A percentile compares a stretch with the other conserved stretches of the same genome.
Evolutionary conservation across 2,113 vertebrate species (phyloP).

Genomic region (Zeus faber): DNA sequence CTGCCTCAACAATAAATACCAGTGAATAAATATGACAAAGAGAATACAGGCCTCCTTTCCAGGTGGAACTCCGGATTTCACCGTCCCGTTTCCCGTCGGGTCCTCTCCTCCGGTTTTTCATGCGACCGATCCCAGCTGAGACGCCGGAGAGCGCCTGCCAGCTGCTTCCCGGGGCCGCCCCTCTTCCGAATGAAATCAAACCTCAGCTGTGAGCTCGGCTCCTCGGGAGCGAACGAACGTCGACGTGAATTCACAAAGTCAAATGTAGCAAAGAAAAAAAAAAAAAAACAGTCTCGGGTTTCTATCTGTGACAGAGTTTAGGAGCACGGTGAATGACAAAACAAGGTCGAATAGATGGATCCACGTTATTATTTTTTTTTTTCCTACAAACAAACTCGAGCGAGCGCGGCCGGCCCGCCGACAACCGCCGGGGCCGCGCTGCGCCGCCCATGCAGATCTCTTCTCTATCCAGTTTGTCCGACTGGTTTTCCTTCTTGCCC

Average conservation of each 20-base stretch:
- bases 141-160: conserved; percentile 13
- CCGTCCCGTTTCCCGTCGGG: conserved; percentile 11
- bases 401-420: too few relatives aligned
- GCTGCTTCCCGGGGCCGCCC: conserved; percentile 17
- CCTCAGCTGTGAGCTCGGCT: neutral
- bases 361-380: neutral
- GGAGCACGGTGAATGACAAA: neutral
- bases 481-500: too few relatives aligned
- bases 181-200: conserved; percentile 3
- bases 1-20: conserved; percentile 64
- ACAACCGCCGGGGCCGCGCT: neutral
- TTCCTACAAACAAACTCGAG: too few relatives aligned
- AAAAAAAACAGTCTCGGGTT: neutral
- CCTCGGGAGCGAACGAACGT: too few relatives aligned
- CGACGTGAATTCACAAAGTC: too few relatives aligned
- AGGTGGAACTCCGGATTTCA: conserved; percentile 18
- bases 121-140: conserved; percentile 25
- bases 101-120: conserved; percentile 18
- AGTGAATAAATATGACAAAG: conserved; percentile 66
- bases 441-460: neutral
- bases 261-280: neutral
- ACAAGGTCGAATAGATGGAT: neutral
- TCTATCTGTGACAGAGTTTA: neutral
- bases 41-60: conserved; percentile 21
- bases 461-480: neutral